Evolutionary conservation across 2,888 invertebrate genomes (phyloP), one percentile per base, ranked within the genome.

Genomic region (Pilophorus perplexus): DNA sequence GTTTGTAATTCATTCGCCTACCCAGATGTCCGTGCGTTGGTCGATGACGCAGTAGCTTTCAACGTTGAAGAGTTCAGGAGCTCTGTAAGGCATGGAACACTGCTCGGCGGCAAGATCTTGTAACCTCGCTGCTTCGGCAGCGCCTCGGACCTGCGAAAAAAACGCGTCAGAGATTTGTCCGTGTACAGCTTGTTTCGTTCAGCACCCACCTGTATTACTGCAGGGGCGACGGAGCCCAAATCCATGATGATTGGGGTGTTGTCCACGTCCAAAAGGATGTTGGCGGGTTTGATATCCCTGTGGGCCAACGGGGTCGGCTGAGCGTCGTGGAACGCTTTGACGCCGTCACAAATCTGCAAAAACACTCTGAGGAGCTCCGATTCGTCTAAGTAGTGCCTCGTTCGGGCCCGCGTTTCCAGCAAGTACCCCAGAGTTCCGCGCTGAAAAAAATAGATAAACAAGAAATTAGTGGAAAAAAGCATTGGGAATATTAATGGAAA

Each of bases 1-100:
- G n/a, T n/a, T n/a, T n/a, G n/a, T n/a, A n/a, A n/a, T n/a, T n/a
- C n/a, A n/a, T n/a, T n/a, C n/a, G n/a, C 75, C 75, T 78, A 88
- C 88, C 93, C 93, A 93, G 74, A 93, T 87, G 78, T 93, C 93
- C 33, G 89, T 89, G 71, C 89, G 79, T 77, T 92, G 89, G 75
- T 91, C 90, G 64, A 93, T 83, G 73, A 85, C 84, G 73, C 87
- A 85, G 74, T 89, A 87, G 67, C 86, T 85, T 77, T 91, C 88
- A 8, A 93, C 90, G 72, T 86, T 86, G 75, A 93, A 94, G 55
- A 94, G 78, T 77, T 93, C 93, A 0, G 93, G 93, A 1, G 93
- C 90, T 72, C 90, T 79, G 75, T 91, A 94, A 2, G 91, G 86
- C 87, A 93, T 92, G 22, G 90, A 89, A 76, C 90, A 90, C 68